Evolutionary conservation across 1,140 invertebrate species (phyloP).

Genomic region (Geopemphigus sp.): DNA sequence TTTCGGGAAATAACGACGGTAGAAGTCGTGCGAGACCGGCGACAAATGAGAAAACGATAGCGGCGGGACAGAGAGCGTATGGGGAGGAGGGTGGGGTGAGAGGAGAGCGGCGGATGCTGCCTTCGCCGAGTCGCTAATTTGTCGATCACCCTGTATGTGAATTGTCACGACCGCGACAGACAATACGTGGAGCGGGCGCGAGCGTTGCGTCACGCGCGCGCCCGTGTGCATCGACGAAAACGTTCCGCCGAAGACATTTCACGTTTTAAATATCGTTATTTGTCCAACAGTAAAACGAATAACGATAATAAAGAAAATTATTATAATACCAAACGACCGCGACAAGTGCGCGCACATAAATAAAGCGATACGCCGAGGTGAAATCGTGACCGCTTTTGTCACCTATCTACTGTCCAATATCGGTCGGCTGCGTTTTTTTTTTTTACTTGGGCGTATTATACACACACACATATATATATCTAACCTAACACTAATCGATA

Average conservation of each 20-base stretch:
- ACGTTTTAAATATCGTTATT: background rate
- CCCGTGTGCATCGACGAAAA: background rate
- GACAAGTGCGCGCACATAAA: background rate
- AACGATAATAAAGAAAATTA: background rate
- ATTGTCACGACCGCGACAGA: background rate
- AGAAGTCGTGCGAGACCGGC: slow-evolving; percentile 44
- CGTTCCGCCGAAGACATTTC: background rate
- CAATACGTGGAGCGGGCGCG: too few species aligned
- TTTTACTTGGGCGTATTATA: too few species aligned
- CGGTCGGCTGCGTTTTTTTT: background rate
- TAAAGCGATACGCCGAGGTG: slow-evolving; percentile 9
- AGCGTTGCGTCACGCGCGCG: slow-evolving; percentile 23
- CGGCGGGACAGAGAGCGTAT: too few species aligned
- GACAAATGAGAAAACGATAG: slow-evolving; percentile 45
- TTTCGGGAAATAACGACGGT: slow-evolving; percentile 13
- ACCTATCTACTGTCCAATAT: slow-evolving; percentile 18
- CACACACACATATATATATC: too few species aligned
- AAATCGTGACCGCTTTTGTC: slow-evolving; percentile 39
- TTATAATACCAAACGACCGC: background rate
- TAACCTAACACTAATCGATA: too few species aligned
- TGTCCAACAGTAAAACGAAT: background rate
- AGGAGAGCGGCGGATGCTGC: background rate
- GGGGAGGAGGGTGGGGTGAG: too few species aligned
- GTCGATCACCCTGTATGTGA: slow-evolving; percentile 1
- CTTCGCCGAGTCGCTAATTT: too few species aligned